Conservation (phyloP, 2,888 invertebrate genomes). For the Petrolisthes manimaculis region DNA sequence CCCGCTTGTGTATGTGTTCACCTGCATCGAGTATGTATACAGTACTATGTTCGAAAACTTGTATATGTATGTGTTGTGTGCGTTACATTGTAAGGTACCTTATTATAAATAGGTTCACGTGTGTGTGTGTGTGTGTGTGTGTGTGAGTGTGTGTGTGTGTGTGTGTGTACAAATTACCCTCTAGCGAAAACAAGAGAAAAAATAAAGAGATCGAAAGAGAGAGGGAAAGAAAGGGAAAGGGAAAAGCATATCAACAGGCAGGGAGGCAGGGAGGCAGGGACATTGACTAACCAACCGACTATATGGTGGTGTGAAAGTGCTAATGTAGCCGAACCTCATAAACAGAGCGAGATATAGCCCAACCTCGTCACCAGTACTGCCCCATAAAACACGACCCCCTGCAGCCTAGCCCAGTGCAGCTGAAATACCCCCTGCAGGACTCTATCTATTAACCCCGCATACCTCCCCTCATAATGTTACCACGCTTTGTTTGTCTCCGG, state of each 20-base stretch:
- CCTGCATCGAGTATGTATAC: no score
- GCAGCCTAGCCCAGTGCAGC: no score
- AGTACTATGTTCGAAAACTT: no score
- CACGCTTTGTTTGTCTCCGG: not conserved
- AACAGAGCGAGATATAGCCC: no score
- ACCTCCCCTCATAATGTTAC: not conserved
- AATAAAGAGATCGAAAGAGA: not conserved
- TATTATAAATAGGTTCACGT: not conserved
- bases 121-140: conserved; percentile 27
- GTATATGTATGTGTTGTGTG: no score
- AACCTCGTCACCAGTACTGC: no score
- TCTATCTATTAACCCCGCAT: not conserved
- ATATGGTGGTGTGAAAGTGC: no score
- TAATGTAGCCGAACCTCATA: no score
- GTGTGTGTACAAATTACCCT: not conserved
- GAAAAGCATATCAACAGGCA: not conserved
- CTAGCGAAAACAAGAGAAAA: not conserved
- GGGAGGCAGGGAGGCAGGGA: not conserved
- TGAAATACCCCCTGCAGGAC: not conserved
- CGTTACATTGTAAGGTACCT: not conserved
- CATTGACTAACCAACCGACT: no score
- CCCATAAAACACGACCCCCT: no score
- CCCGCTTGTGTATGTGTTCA: no score
- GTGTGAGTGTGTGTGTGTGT: conserved; percentile 23
- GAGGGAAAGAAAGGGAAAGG: not conserved